Evolutionary conservation across 2,113 vertebrate species (phyloP).

Genomic region (Pachypanchax playfairii): DNA sequence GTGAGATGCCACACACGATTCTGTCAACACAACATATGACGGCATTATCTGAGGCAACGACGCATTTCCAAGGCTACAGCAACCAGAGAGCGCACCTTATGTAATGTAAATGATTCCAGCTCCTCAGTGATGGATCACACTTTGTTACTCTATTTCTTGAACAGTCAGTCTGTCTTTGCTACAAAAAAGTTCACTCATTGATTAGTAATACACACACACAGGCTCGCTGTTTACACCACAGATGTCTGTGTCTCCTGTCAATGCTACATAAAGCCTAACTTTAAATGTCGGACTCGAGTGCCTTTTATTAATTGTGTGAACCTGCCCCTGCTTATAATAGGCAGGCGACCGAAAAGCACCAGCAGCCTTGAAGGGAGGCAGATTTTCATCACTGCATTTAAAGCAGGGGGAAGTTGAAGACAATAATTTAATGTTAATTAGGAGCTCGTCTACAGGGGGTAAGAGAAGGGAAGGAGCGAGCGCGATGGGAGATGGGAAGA

Average conservation of each 20-base stretch:
- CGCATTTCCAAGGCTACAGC: conserved; percentile 52
- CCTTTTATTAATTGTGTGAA: conserved; percentile 32
- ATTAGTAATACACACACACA: too few relatives aligned
- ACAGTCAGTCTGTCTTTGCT: conserved; percentile 7
- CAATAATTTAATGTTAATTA: conserved; percentile 67
- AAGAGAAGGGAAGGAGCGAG: conserved; percentile 22
- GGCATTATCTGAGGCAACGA: conserved; percentile 71
- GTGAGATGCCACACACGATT: conserved; percentile 51
- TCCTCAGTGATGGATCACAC: conserved; percentile 41
- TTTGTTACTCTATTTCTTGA: conserved; percentile 33
- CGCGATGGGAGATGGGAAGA: conserved; percentile 27
- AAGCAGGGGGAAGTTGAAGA: conserved; percentile 44
- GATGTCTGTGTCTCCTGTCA: too few relatives aligned
- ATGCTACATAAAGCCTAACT: conserved; percentile 28
- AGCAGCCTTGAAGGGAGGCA: conserved; percentile 38
- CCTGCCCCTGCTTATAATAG: conserved; percentile 10
- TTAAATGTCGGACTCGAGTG: conserved; percentile 12
- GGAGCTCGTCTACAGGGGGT: conserved; percentile 52
- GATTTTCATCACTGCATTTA: conserved; percentile 39
- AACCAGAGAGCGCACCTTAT: conserved; percentile 40
- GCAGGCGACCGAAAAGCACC: conserved; percentile 9
- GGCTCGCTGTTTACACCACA: too few relatives aligned
- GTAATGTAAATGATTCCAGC: conserved; percentile 53
- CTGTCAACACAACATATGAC: conserved; percentile 74
- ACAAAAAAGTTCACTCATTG: conserved; percentile 21